Base-by-base conservation (phyloP, 2,113 vertebrate species). In the Alosa alosa region DNA sequence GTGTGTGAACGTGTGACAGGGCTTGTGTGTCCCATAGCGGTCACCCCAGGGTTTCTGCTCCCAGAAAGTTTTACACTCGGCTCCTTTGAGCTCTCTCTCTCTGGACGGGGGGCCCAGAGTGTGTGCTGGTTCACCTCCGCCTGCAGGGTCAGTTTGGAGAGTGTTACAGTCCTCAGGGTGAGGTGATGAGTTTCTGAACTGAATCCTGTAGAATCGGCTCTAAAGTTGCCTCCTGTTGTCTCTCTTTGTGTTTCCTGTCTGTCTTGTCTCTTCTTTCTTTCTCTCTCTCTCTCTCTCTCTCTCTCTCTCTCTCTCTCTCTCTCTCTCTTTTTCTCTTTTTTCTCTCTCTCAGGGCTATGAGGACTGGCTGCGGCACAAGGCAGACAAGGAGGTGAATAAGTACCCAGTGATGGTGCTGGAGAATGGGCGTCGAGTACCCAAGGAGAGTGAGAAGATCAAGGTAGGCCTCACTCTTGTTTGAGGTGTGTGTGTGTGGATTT, bases 321-420 rank as follows among this genome's bases (percentile, higher is more conserved):
- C n/a, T n/a, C n/a, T 89, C 86, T 88, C 88, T 22, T 83, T 91
- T 68, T 84, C 68, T 87, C 72, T 92, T 88, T 87, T 86, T 81
- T 86, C 84, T 22, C 68, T 46, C 39, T 91, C 44, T 47, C 84
- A 99, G 98, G 98, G 98, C 39, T 99, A 98, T n/a, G 98, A 99
- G 90, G 98, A 99, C 93, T 99, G 98, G 97, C 90, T 99, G 87
- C 95, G 98, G 88, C 98, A 99, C 94, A 97, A 97, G 92, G 98
- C 98, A 55, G 98, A 99, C 94, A 96, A 97, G 0, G 98, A 99
- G 92, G 98, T 99, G 90, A 99, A 99, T 91, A 98, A 98, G 90
- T 97, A 97, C 87, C 95, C 81, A 0, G 97, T 99, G 90, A 96
- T 93, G 0, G 93, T 99, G 89, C 95, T 99, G 0, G 97, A 98